Evolutionary conservation across 2,797 vertebrate species (phyloP).

Genomic region (Steatocranus sp.): DNA sequence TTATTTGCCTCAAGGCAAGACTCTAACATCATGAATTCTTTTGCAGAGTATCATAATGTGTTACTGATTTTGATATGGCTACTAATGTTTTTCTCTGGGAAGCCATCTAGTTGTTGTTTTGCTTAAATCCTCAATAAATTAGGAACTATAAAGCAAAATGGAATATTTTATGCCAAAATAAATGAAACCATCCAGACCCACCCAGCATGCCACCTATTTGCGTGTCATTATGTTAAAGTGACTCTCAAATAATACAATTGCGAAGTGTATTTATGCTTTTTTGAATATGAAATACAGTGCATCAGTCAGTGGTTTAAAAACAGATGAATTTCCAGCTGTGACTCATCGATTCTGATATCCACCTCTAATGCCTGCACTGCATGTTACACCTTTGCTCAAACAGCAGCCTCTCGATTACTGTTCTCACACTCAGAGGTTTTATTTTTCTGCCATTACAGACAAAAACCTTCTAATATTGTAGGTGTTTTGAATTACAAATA

Average conservation of each 20-base stretch:
- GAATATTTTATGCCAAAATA: not conserved
- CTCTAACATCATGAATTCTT: not conserved
- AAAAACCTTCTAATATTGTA: not conserved
- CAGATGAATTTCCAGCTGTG: conserved; percentile 4
- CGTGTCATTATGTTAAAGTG: not conserved
- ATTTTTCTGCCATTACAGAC: not conserved
- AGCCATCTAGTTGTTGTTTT: not conserved
- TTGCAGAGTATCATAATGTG: not conserved
- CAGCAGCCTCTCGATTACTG: not conserved
- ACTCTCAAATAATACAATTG: not conserved
- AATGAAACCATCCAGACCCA: not conserved
- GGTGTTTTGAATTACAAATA: not conserved
- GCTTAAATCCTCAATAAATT: not conserved
- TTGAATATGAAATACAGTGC: not conserved
- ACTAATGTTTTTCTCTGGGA: not conserved
- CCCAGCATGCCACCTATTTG: not conserved
- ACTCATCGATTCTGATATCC: conserved; percentile 3
- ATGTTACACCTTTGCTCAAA: conserved; percentile 27
- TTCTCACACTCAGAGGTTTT: not conserved
- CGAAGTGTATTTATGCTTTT: not conserved
- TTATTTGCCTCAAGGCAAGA: conserved; percentile 24
- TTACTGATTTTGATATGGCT: not conserved
- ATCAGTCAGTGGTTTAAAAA: not conserved
- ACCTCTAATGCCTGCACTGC: conserved; percentile 19
- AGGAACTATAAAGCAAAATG: not conserved